Base-by-base conservation (phyloP, 1,140 invertebrate species). In the Drosophila orosa region DNA sequence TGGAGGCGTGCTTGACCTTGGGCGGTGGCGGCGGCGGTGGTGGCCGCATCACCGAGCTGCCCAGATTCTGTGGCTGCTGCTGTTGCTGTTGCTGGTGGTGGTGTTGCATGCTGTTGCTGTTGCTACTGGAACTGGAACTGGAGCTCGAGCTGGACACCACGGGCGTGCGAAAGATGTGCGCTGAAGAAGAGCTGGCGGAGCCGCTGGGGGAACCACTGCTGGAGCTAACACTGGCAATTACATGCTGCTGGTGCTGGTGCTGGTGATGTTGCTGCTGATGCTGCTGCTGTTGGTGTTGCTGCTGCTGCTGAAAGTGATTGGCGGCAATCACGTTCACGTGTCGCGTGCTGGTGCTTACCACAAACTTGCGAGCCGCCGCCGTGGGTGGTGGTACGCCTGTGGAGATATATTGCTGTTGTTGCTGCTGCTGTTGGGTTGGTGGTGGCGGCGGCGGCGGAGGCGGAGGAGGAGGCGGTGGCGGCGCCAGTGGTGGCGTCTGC, bases 1-100 rank as follows among this genome's bases (percentile, higher is more conserved):
- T 74, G 61, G 75, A 54, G 60, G 69, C 61, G 68, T 91, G 90
- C 63, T 92, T 92, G 5, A 92, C 91, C 62, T 93, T 93, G 55
- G 93, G 93, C 13, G 94, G 94, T 5, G 94, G 94, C 22, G 94
- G 93, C 7, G 93, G 93, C 9, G 94, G 94, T 25, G 93, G 94
- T 25, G 94, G 94, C 17, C 94, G 92, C 94, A 94, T 94, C 62
- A 93, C 92, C 48, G 90, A 69, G 59, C 63, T 89, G 27, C 52
- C 74, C 37, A 56, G 47, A 45, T 56, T 78, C 42, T 54, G 25
- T 25, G 75, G 50, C 6, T 80, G 37, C 15, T 74, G 25, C 3
- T 79, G 52, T 24, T 74, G 65, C 17, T 57, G 60, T 4, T 63
- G 78, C 13, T 80, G 71, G 5, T 66, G 48, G n/a, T 85, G 62